Base-by-base conservation (phyloP, 1,140 invertebrate genomes). In the Philotrypesis tridentata region DNA sequence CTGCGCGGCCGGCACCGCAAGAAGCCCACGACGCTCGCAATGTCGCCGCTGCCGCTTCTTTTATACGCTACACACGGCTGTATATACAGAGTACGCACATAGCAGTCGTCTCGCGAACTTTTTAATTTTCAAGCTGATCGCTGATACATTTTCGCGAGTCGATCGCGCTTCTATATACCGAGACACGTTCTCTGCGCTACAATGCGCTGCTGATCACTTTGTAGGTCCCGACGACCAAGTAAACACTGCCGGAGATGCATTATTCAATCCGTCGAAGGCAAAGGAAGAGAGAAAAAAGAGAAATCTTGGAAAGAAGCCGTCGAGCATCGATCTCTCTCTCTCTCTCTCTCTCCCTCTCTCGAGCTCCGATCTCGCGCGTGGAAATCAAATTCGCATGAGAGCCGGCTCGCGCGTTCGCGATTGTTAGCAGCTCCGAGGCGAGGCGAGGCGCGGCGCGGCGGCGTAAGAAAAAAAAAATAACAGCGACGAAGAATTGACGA, bases 21-120 rank as follows among this genome's bases (percentile, higher is more conserved):
- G 80, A 82, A 82, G 29, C 37, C 63, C 63, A 74, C 86, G 84
- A 85, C 84, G 84, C 83, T 85, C 85, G 85, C 82, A 40, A 77
- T 17, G 17, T 55, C 21, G 48, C 17, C 17, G 2, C 12, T n/a
- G 17, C 17, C n/a, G 48, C 48, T 55, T 55, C 21, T n/a, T 55
- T 55, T 55, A 55, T n/a, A n/a, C 0, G 4, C 6, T 1, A n/a
- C n/a, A n/a, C n/a, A n/a, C n/a, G n/a, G n/a, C n/a, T n/a, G n/a
- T n/a, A n/a, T n/a, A n/a, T n/a, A n/a, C n/a, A n/a, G n/a, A n/a
- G n/a, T 5, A 14, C 23, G 17, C 37, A 23, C 37, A 25, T 23
- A n/a, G 68, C 72, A 23, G 73, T n/a, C 29, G 29, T 29, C 9
- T 43, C 12, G 8, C 2, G 21, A 17, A 55, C 48, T 55, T 55